Evolutionary conservation across 2,888 invertebrate species (phyloP).

Genomic region (Imbricaverruca yamaguchii): DNA sequence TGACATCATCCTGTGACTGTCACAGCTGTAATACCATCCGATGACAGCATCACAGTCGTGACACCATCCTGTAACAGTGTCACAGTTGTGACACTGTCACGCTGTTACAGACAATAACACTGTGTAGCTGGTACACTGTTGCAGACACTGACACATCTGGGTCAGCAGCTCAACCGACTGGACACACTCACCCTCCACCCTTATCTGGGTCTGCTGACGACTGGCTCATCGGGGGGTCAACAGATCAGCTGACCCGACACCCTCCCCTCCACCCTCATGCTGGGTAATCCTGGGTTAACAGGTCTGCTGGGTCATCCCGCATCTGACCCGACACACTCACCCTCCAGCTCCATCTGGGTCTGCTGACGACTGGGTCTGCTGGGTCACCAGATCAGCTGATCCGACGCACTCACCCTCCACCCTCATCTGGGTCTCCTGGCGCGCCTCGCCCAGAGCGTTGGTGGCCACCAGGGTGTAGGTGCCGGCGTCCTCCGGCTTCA

Average conservation of each 20-base stretch:
- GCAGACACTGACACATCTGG: no score
- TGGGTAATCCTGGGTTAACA: conserved; percentile 48
- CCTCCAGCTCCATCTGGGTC: conserved; percentile 78
- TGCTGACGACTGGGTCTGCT: conserved; percentile 63
- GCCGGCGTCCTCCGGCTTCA: conserved; percentile 85
- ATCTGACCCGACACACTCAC: conserved; percentile 55
- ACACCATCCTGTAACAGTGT: no score
- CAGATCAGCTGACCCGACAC: background rate
- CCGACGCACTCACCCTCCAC: conserved; percentile 66
- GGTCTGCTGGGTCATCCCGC: conserved; percentile 25
- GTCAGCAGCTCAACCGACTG: background rate
- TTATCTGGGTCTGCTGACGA: conserved; percentile 71
- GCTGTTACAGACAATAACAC: no score
- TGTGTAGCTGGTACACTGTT: no score
- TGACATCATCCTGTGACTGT: no score
- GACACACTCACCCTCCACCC: conserved; percentile 68
- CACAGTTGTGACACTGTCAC: no score
- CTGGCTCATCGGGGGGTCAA: no score
- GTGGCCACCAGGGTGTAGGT: conserved; percentile 87
- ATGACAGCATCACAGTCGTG: no score
- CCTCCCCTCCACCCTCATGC: conserved; percentile 80
- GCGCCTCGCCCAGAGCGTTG: conserved; percentile 83
- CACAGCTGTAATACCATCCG: no score
- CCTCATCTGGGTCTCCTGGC: conserved; percentile 70
- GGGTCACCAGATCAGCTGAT: background rate